Evolutionary conservation across 1,140 invertebrate species (phyloP).

Genomic region (Eupeodes corollae): DNA sequence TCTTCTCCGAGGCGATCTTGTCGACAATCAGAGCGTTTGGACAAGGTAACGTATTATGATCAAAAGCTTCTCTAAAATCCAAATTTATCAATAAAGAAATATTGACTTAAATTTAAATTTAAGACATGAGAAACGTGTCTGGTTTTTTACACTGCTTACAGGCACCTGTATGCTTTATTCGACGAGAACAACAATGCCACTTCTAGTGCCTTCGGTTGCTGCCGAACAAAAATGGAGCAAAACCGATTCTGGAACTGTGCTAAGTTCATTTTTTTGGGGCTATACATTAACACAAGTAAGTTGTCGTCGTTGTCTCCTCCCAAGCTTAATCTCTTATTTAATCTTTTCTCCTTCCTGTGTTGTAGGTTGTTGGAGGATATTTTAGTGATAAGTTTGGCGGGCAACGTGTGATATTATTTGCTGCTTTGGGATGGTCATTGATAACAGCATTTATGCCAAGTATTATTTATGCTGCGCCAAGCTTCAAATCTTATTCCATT

Average conservation of each 20-base stretch:
- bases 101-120: neutral
- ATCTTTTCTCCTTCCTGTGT: constrained; percentile 27
- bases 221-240: constrained; percentile 59
- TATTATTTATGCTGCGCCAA: constrained; percentile 48
- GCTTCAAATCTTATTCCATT: constrained; percentile 42
- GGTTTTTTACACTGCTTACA: constrained; percentile 50
- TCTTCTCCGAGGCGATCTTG: constrained; percentile 28
- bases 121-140: constrained; percentile 43
- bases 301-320: neutral
- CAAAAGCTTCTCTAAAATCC: neutral
- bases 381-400: constrained; percentile 58
- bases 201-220: constrained; percentile 52
- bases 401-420: constrained; percentile 51
- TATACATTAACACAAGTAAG: constrained; percentile 59
- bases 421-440: constrained; percentile 54
- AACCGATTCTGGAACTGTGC: constrained; percentile 55
- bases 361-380: constrained; percentile 47
- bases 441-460: constrained; percentile 58
- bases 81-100: neutral
- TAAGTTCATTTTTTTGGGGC: constrained; percentile 69
- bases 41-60: constrained; percentile 24
- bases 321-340: neutral
- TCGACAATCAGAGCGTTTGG: constrained; percentile 33
- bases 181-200: constrained; percentile 54
- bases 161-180: constrained; percentile 58